phyloP scores from a whole-genome alignment of 2,888 invertebrate genomes.

The Ceramica pisi region DNA sequence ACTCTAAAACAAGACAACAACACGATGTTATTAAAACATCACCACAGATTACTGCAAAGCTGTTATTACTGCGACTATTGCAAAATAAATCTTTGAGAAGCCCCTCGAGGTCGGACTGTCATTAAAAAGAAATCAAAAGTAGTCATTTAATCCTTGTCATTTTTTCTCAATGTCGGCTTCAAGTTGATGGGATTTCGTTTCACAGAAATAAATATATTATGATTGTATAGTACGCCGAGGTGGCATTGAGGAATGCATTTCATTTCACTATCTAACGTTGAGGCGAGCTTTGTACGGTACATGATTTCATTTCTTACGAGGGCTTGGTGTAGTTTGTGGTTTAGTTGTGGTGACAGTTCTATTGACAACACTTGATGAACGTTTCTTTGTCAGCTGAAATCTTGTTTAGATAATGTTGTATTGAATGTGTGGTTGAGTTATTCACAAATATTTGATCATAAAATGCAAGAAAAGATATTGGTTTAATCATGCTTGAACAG shows the following conservation, averaged over 20 bases:
- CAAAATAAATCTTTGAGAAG: constrained; percentile 70
- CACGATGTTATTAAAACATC: constrained; percentile 49
- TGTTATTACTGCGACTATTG: constrained; percentile 62
- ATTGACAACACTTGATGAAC: constrained; percentile 48
- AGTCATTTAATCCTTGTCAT: constrained; percentile 78
- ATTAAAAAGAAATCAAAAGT: constrained; percentile 85
- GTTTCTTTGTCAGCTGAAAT: constrained; percentile 36
- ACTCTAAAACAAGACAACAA: constrained; percentile 82
- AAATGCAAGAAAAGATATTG: background rate
- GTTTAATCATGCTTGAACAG: background rate
- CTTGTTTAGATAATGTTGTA: constrained; percentile 26
- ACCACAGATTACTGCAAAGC: constrained; percentile 50
- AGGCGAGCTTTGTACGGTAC: constrained; percentile 44
- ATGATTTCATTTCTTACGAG: constrained; percentile 52
- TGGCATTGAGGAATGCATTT: constrained; percentile 69
- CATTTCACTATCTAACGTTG: constrained; percentile 66
- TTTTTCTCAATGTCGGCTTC: constrained; percentile 73
- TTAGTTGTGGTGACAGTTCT: constrained; percentile 46
- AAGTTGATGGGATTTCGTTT: constrained; percentile 74
- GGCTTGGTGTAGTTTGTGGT: constrained; percentile 28
- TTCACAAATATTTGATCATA: background rate
- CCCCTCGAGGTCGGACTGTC: constrained; percentile 72
- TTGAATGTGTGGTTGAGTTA: constrained; percentile 1
- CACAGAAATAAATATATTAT: constrained; percentile 71
- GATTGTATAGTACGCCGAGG: constrained; percentile 61